Conservation (phyloP, 2,113 vertebrate species). For the Abramis brama region DNA sequence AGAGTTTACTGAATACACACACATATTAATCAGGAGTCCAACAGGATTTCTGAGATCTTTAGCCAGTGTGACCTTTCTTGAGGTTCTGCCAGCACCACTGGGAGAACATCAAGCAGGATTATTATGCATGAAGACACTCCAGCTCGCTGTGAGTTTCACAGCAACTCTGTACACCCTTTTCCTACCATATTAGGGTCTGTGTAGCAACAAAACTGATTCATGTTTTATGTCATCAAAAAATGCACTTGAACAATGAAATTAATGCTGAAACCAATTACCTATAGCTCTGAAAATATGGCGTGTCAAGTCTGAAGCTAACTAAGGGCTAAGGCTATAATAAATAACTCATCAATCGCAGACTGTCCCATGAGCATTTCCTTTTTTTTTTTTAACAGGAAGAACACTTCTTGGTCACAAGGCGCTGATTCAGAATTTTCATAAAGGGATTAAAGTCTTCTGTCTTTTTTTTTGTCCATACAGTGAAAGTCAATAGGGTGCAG, state of each 20-base stretch:
- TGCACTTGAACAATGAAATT: background rate
- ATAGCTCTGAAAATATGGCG: background rate
- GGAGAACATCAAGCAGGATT: conserved; percentile 1
- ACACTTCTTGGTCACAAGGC: background rate
- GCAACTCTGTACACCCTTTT: background rate
- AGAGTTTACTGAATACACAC: background rate
- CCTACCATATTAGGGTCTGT: conserved; percentile 12
- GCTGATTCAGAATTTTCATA: background rate
- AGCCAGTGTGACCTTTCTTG: background rate
- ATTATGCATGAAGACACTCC: conserved; percentile 12
- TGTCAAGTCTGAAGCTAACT: background rate
- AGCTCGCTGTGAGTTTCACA: background rate
- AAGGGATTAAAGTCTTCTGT: background rate
- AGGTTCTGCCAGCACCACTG: background rate
- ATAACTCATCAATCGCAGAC: background rate
- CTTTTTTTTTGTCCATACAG: background rate
- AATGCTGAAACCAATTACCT: background rate
- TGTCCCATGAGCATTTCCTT: background rate
- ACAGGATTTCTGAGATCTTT: background rate
- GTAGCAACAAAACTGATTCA: background rate
- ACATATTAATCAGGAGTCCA: background rate
- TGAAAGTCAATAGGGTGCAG: background rate
- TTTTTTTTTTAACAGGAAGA: background rate
- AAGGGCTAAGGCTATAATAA: background rate
- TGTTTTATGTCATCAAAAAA: background rate